Percentiles rank a stretch among this genome's conserved stretches.
phyloP scores from a whole-genome alignment of 1,140 invertebrate genomes.

The Steinernema khuongi region DNA sequence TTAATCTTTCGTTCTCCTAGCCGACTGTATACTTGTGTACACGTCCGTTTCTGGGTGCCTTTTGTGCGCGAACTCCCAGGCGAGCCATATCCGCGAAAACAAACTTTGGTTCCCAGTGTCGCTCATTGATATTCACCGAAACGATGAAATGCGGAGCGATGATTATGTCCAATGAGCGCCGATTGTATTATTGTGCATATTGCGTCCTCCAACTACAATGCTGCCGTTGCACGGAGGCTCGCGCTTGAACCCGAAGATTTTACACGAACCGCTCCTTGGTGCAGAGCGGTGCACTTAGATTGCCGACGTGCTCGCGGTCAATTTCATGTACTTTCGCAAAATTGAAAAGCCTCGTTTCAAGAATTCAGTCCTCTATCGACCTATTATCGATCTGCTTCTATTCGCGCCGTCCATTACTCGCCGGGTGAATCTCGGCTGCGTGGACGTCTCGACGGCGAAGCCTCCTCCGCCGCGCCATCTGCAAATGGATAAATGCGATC shows the following conservation, averaged over 20 bases:
- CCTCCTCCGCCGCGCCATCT: background rate
- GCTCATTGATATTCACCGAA: background rate
- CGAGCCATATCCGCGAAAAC: background rate
- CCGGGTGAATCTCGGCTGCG: background rate
- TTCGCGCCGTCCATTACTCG: background rate
- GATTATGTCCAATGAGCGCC: background rate
- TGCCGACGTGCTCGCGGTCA: background rate
- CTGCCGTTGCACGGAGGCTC: background rate
- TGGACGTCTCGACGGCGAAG: background rate
- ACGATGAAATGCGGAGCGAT: background rate
- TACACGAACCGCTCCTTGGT: no score
- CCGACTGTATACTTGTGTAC: no score
- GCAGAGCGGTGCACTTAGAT: no score
- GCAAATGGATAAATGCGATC: slow-evolving; percentile 8
- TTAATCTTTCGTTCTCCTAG: no score
- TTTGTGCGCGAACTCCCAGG: no score
- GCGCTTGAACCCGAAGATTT: no score
- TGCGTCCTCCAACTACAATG: background rate
- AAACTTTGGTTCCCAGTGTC: background rate
- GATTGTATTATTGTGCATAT: slow-evolving; percentile 1
- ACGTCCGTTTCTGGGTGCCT: no score
- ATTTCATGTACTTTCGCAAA: no score
- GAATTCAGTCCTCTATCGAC: background rate
- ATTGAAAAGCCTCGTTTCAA: no score
- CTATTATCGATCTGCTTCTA: background rate